These are phyloP conservation scores for Philopedon plagiatum DNA, from an alignment of 2,888 invertebrate species.

Conservation along the genomic window DNA sequence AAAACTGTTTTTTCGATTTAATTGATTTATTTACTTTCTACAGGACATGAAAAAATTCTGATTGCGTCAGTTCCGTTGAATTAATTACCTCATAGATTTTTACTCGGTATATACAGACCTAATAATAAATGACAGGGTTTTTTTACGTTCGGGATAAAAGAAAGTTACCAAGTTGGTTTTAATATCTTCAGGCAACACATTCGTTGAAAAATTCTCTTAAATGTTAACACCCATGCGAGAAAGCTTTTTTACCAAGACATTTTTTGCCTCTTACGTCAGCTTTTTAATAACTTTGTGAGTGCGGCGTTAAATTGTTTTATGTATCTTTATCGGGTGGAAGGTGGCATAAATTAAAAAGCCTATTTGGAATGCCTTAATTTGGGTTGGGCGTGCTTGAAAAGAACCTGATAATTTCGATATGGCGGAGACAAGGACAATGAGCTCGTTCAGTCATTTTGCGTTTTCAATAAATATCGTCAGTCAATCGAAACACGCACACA, in stretches of 20 bases:
- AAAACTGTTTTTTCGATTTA: background rate
- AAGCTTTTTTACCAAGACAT: constrained; percentile 37
- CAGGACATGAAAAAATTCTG: background rate
- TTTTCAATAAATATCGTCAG: too few species aligned
- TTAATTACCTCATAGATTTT: constrained; percentile 24
- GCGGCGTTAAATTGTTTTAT: background rate
- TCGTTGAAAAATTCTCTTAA: constrained; percentile 26
- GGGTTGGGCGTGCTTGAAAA: too few species aligned
- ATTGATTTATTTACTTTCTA: constrained; percentile 6
- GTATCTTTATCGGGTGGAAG: background rate
- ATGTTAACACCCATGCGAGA: constrained; percentile 39
- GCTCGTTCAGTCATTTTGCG: too few species aligned
- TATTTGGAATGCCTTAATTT: too few species aligned
- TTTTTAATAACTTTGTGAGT: background rate
- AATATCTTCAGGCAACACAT: constrained; percentile 11
- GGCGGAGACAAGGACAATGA: too few species aligned
- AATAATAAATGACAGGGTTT: constrained; percentile 25
- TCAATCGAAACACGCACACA: too few species aligned
- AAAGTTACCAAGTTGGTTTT: constrained; percentile 25
- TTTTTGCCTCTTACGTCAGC: constrained; percentile 8
- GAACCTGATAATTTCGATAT: too few species aligned
- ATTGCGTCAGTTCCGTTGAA: constrained; percentile 21
- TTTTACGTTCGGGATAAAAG: constrained; percentile 11
- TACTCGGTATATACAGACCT: constrained; percentile 16
- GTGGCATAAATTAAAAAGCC: too few species aligned